Evolutionary conservation across 2,113 vertebrate genomes (phyloP), one percentile per base, ranked within the genome.

Genomic region (Perca fluviatilis): DNA sequence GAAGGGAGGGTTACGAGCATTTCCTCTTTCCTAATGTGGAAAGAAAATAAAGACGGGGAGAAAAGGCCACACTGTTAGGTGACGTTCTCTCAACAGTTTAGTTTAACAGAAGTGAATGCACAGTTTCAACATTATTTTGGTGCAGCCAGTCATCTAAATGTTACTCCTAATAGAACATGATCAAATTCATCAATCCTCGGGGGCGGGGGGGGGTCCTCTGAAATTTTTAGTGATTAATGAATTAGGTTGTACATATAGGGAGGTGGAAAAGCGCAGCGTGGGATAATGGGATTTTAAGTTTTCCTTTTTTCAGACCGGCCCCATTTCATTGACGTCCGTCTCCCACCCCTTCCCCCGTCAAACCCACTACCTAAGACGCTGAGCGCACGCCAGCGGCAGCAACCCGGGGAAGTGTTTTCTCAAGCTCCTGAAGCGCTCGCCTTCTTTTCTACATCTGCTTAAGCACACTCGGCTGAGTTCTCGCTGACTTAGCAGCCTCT

Each of bases 401-500:
- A 72, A 80, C 82, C 73, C 51, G n/a, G 69, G 69, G 72, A 86
- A 82, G 78, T 75, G 79, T 86, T 89, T 93, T 90, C 83, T 93
- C 86, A 79, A 83, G 79, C 88, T 87, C 85, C 81, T 73, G 54
- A 80, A 77, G 87, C 58, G 11, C 69, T 33, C 40, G 46, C 78
- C 60, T 72, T 33, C 60, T 63, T 80, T 77, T 79, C 79, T 87
- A 91, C 92, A 93, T 93, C 93, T 92, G 91, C 92, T 93, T 90
- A 90, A 91, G 80, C 86, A 89, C 89, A 87, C 71, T 36, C 70
- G 50, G 79, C 84, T 60, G 89, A 57, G 61, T 91, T 92, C 73
- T 80, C 61, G 93, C 94, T 95, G 95, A 95, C 91, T 93, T 90
- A 77, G 94, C 93, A 88, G 67, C 80, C 81, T 86, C 23, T 84